A percentile compares a stretch with the other conserved stretches of the same genome.
phyloP scores from a whole-genome alignment of 2,888 invertebrate species.

The Phaonia tiefii region DNA sequence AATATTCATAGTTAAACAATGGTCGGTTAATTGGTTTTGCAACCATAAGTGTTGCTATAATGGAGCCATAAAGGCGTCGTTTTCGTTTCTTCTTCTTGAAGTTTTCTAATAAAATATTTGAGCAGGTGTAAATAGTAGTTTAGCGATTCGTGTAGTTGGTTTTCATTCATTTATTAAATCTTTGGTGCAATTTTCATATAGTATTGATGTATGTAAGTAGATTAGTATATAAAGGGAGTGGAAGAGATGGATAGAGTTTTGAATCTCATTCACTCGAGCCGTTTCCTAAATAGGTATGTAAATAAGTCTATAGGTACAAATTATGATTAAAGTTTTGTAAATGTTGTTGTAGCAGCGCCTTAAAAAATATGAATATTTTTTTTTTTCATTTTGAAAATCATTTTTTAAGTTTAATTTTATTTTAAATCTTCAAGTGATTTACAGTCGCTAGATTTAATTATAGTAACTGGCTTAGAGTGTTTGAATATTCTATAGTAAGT shows the following conservation, averaged over 20 bases:
- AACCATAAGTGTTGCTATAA: no score
- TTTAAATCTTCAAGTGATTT: not conserved
- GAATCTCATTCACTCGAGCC: not conserved
- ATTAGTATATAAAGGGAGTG: constrained; percentile 31
- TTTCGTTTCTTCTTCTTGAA: constrained; percentile 20
- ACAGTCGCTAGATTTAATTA: not conserved
- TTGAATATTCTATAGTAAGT: not conserved
- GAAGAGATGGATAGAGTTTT: not conserved
- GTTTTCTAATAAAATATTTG: constrained; percentile 52
- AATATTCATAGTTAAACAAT: no score
- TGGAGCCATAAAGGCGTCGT: no score
- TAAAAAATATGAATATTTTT: constrained; percentile 7
- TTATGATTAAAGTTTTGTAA: not conserved
- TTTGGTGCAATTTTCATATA: constrained; percentile 63
- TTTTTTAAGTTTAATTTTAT: constrained; percentile 7
- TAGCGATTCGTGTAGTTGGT: constrained; percentile 50
- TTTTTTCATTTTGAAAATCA: not conserved
- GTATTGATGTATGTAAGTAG: not conserved
- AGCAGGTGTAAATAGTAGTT: constrained; percentile 63
- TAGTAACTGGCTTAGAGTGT: constrained; percentile 15
- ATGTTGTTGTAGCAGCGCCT: constrained; percentile 11
- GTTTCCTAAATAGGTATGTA: not conserved
- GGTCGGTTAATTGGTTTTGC: no score
- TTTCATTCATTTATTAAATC: constrained; percentile 42
- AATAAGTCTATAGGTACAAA: not conserved